A percentile compares a stretch with the other conserved stretches of the same genome.
Evolutionary conservation across 2,797 vertebrate species (phyloP).

Genomic region (Acomys russatus): DNA sequence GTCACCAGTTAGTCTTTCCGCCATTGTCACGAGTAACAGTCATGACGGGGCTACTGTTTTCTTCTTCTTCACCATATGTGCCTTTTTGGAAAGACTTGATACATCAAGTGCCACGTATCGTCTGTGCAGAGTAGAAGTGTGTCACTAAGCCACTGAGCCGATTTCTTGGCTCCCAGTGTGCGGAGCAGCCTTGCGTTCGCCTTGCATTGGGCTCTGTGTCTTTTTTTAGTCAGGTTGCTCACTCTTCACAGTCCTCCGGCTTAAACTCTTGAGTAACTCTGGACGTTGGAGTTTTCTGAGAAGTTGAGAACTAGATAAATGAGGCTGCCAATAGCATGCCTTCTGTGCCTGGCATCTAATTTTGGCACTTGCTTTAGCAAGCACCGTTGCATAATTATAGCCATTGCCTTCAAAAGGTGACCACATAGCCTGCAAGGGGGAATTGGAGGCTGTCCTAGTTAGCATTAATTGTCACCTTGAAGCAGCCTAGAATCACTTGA

Average conservation of each 20-base stretch:
- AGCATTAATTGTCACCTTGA: neutral
- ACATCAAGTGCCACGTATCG: neutral
- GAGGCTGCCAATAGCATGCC: constrained; percentile 77
- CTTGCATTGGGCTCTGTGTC: constrained; percentile 59
- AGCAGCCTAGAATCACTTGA: neutral
- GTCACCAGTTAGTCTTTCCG: neutral
- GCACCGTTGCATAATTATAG: constrained; percentile 74
- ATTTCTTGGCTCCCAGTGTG: neutral
- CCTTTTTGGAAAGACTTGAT: constrained; percentile 8
- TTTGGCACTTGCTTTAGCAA: constrained; percentile 65
- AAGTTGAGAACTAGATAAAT: constrained; percentile 74
- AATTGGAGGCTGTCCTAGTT: neutral
- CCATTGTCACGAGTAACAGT: neutral
- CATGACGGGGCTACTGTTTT: neutral
- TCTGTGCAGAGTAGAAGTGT: constrained; percentile 29
- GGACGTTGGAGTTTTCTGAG: constrained; percentile 76
- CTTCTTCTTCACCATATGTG: neutral
- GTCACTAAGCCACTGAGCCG: constrained; percentile 23
- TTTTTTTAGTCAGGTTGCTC: constrained; percentile 76
- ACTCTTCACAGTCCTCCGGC: constrained; percentile 64
- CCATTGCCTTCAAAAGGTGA: constrained; percentile 71
- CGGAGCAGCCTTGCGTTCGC: constrained; percentile 53
- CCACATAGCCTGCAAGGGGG: constrained; percentile 2
- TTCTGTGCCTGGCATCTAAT: constrained; percentile 78
- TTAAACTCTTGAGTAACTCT: constrained; percentile 75